Base-by-base conservation (phyloP, 2,888 invertebrate genomes). In the Parelbella ahira region DNA sequence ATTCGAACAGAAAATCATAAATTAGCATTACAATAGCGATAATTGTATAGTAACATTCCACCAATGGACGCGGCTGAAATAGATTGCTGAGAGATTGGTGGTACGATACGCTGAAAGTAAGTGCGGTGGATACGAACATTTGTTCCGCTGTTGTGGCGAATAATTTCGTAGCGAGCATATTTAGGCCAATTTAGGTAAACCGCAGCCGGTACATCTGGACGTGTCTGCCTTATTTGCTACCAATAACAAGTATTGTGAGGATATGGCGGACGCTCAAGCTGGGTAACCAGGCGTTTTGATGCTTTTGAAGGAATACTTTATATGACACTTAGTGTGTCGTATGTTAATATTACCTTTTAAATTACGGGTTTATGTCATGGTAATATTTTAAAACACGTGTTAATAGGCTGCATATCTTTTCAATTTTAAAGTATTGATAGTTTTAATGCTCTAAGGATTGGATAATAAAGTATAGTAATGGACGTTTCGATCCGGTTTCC, bases 171-270 rank as follows among this genome's bases (percentile, higher is more conserved):
- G 23, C 7, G 12, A 34, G 24, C 23, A 38, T 30, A 38, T 38
- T 38, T 38, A 38, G 38, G 30, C 23, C 30, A 38, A 38, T 38
- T 38, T 30, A 18, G 38, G 38, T 38, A 38, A 21, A 29, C 38
- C 23, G 29, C 30, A 7, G 23, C 2, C 15, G 2, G 36, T 15
- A 30, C 38, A 38, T 37, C 38, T 38, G 38, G 8, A 38, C 30
- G 38, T 38, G 38, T 30, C 38, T 24, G 24, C 38, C 38, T 38
- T 30, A 38, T 38, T 38, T 38, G 38, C 28, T 30, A 21, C 23
- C 38, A 38, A 38, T 38, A 38, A 38, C 21, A 30, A 38, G 38
- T 4, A 23, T 38, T 29, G 37, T 37, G 19, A 23, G n/a, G 18
- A 6, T 30, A 29, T 15, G 23, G 23, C 23, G 29, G 29, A 23